These are phyloP conservation scores for Tenthredo notha DNA, from an alignment of 2,888 invertebrate genomes.

Conservation along the genomic window DNA sequence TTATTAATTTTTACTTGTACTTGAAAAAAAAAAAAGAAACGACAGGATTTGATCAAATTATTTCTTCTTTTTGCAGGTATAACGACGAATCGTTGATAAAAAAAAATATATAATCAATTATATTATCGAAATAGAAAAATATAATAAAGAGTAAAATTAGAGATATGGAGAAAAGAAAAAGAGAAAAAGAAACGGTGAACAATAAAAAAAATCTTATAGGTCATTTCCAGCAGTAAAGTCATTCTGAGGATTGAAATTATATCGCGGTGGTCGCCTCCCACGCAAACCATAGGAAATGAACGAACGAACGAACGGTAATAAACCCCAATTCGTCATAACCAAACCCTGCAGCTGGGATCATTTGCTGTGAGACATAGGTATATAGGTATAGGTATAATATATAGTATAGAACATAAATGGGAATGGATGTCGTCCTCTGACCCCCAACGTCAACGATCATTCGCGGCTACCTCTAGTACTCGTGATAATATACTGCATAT, in stretches of 20 bases:
- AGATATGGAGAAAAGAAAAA: not conserved
- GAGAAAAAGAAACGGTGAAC: not conserved
- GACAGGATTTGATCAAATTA: too few species aligned
- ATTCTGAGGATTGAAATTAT: not conserved
- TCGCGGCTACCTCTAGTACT: not conserved
- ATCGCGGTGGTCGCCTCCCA: not conserved
- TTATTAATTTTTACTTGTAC: not conserved
- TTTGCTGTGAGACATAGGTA: not conserved
- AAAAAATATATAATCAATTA: too few species aligned
- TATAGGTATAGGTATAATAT: not conserved
- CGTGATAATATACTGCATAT: not conserved
- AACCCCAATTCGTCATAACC: conserved; percentile 31
- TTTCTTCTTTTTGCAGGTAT: too few species aligned
- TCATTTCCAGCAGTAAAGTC: not conserved
- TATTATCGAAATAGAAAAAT: too few species aligned
- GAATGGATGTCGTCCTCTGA: conserved; percentile 9
- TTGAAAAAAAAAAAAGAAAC: too few species aligned
- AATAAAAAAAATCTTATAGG: not conserved
- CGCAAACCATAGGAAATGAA: not conserved
- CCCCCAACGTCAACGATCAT: conserved; percentile 2
- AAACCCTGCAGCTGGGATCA: not conserved
- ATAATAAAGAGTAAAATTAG: too few species aligned
- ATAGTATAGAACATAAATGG: conserved; percentile 6
- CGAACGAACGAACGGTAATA: not conserved
- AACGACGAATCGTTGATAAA: too few species aligned